Percentiles rank a stretch among this genome's conserved stretches.
phyloP scores from a whole-genome alignment of 2,888 invertebrate genomes.

The Meiosimyza platycephala region DNA sequence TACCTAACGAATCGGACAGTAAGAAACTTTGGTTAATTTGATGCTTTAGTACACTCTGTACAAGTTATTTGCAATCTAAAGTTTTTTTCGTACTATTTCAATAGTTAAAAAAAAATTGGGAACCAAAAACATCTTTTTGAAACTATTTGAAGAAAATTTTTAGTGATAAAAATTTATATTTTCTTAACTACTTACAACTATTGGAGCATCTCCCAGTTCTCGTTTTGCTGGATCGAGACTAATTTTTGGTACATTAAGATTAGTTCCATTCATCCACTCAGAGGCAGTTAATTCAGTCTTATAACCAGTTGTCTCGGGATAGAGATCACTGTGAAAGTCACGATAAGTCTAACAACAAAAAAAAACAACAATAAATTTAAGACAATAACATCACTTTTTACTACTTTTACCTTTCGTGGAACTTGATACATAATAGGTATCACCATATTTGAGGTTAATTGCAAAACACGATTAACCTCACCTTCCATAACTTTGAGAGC shows the following conservation, averaged over 20 bases:
- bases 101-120: too few species aligned
- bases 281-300: constrained; percentile 82
- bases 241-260: constrained; percentile 82
- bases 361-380: constrained; percentile 5
- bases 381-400: background rate
- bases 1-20: too few species aligned
- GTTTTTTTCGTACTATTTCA: too few species aligned
- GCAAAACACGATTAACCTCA: constrained; percentile 91
- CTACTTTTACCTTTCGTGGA: constrained; percentile 79
- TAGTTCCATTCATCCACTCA: constrained; percentile 85
- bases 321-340: constrained; percentile 94
- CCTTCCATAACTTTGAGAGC: constrained; percentile 96
- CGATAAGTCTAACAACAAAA: constrained; percentile 78
- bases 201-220: constrained; percentile 72
- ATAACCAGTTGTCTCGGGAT: constrained; percentile 88
- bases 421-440: constrained; percentile 96
- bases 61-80: too few species aligned
- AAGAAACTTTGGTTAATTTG: too few species aligned
- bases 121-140: too few species aligned
- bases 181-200: constrained; percentile 69
- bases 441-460: constrained; percentile 86
- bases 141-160: too few species aligned
- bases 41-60: too few species aligned
- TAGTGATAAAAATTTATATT: too few species aligned
- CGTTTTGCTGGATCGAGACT: constrained; percentile 85